A percentile compares a stretch with the other conserved stretches of the same genome.
Evolutionary conservation across 2,797 vertebrate genomes (phyloP).

Genomic region (Emydoidea blandingii): DNA sequence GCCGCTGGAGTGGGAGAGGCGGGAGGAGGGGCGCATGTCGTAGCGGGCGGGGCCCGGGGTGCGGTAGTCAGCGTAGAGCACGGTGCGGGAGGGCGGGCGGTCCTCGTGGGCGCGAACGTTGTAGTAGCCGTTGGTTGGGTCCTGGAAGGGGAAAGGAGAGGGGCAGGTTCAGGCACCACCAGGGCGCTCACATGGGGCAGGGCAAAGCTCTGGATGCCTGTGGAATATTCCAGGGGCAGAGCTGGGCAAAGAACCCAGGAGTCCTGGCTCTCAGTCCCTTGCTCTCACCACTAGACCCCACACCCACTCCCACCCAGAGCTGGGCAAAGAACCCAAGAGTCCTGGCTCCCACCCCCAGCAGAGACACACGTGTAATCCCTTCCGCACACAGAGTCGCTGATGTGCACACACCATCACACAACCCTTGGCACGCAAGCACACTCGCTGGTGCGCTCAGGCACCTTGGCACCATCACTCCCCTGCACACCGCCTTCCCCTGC

Average conservation of each 20-base stretch:
- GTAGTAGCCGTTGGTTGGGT: slow-evolving; percentile 98
- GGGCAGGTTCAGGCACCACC: background rate
- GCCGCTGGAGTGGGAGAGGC: slow-evolving; percentile 90
- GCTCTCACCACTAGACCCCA: no score
- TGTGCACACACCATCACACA: background rate
- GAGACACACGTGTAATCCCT: background rate
- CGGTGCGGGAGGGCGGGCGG: slow-evolving; percentile 87
- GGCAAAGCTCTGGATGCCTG: background rate
- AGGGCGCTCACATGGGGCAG: no score
- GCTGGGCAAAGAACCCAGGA: background rate
- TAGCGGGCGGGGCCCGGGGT: slow-evolving; percentile 87
- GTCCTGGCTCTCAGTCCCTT: background rate
- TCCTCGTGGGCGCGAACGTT: slow-evolving; percentile 96
- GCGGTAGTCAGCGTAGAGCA: slow-evolving; percentile 93
- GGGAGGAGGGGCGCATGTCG: slow-evolving; percentile 89
- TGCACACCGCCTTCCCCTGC: fast-evolving
- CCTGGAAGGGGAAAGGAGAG: slow-evolving; percentile 73
- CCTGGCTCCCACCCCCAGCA: background rate
- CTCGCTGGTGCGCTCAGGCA: background rate
- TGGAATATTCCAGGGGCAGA: background rate
- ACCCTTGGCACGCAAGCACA: background rate
- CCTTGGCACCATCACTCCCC: no score
- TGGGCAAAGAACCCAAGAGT: background rate
- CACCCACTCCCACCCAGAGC: no score
- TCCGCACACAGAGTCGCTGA: background rate